phyloP scores from a whole-genome alignment of 2,888 invertebrate genomes.

The Brachyptera putata region DNA sequence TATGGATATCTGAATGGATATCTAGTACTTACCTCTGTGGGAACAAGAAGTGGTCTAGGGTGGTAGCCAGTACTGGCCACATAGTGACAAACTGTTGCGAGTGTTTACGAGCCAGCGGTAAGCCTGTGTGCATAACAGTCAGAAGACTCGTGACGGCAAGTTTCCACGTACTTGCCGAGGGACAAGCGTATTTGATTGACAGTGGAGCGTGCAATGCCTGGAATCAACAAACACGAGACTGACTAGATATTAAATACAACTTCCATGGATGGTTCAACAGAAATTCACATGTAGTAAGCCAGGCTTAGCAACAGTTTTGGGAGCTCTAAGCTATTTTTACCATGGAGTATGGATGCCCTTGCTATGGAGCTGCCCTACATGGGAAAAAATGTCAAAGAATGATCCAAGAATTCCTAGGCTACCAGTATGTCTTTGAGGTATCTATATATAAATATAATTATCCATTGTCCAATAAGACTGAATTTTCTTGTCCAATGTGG shows the following conservation, averaged over 20 bases:
- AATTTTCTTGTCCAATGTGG: too few relatives aligned
- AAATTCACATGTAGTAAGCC: conserved; percentile 12
- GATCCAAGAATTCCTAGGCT: too few relatives aligned
- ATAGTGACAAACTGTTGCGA: conserved; percentile 68
- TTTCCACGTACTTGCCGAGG: conserved; percentile 78
- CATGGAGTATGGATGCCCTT: too few relatives aligned
- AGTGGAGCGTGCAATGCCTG: conserved; percentile 68
- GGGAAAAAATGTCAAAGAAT: too few relatives aligned
- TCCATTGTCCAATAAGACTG: too few relatives aligned
- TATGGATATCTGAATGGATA: background rate
- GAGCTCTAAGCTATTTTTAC: too few relatives aligned
- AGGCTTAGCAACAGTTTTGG: conserved; percentile 25
- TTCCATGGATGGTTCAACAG: too few relatives aligned
- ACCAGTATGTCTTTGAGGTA: too few relatives aligned
- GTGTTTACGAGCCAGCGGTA: conserved; percentile 77
- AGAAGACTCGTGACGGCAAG: conserved; percentile 71
- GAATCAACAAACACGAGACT: conserved; percentile 38
- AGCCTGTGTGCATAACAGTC: conserved; percentile 72
- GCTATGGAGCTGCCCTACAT: too few relatives aligned
- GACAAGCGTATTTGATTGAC: conserved; percentile 74
- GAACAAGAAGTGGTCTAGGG: conserved; percentile 89
- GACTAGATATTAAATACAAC: background rate
- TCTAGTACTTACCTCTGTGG: conserved; percentile 61
- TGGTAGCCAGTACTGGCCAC: conserved; percentile 83
- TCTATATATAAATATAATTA: too few relatives aligned